Evolutionary conservation across 2,888 invertebrate genomes (phyloP).

Genomic region (Adelognathus sp.): DNA sequence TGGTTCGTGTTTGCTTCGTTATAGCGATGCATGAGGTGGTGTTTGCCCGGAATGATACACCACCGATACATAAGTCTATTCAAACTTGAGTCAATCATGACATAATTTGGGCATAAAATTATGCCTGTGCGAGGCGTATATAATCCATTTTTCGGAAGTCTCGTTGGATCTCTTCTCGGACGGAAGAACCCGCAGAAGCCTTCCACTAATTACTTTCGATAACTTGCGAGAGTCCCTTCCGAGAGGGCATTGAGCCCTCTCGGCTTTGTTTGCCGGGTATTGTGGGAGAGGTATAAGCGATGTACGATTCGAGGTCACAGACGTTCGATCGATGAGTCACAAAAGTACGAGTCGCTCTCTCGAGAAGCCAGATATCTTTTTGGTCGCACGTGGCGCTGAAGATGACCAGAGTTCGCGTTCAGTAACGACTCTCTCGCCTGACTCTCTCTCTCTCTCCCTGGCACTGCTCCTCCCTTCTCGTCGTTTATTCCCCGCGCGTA

Average conservation of each 20-base stretch:
- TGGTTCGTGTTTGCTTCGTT: too few relatives aligned
- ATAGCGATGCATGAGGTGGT: too few relatives aligned
- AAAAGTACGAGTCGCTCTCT: not conserved
- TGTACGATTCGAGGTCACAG: constrained; percentile 19
- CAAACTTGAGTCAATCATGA: too few relatives aligned
- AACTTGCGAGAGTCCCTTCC: not conserved
- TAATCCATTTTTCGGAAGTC: constrained; percentile 1
- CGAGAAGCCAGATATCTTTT: not conserved
- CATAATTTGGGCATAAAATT: not conserved
- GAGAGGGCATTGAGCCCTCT: constrained; percentile 28
- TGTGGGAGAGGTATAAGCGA: not conserved
- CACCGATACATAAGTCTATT: too few relatives aligned
- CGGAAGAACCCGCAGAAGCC: not conserved
- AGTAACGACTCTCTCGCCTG: not conserved
- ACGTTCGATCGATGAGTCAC: constrained; percentile 31
- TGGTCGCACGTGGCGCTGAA: constrained; percentile 1
- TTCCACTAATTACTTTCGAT: constrained; percentile 41
- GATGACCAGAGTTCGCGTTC: constrained; percentile 21
- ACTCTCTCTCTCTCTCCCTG: constrained; percentile 26
- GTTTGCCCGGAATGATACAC: too few relatives aligned
- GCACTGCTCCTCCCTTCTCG: constrained; percentile 43
- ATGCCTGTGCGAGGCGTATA: not conserved
- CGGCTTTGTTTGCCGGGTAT: constrained; percentile 1
- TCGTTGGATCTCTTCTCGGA: constrained; percentile 34
- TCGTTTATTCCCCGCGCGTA: not conserved